phyloP scores from a whole-genome alignment of 2,113 vertebrate species.

The Otis tarda region DNA sequence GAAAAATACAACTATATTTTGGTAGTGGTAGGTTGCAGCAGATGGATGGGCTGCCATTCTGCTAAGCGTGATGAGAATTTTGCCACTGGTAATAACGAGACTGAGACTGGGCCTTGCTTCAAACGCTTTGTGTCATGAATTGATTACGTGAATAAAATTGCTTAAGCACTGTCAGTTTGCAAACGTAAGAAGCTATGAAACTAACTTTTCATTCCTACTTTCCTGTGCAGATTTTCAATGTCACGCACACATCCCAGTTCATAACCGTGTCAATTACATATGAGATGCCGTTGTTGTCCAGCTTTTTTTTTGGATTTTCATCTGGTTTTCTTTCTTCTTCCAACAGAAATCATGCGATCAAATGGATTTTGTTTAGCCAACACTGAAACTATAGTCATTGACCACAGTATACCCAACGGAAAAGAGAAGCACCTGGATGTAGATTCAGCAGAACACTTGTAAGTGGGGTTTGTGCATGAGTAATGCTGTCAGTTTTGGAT shows the following conservation, averaged over 20 bases:
- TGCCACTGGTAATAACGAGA: neutral
- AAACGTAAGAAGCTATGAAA: neutral
- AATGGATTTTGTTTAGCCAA: constrained; percentile 98
- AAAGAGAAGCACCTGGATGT: constrained; percentile 87
- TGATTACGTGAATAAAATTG: neutral
- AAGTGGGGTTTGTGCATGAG: constrained; percentile 54
- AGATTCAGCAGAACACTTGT: constrained; percentile 87
- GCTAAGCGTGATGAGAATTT: neutral
- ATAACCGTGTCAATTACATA: neutral
- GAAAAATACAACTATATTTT: neutral
- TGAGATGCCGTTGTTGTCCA: neutral
- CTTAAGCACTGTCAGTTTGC: neutral
- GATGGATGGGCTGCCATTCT: neutral
- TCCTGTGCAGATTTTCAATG: neutral
- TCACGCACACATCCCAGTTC: neutral
- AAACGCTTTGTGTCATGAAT: neutral
- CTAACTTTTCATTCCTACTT: neutral
- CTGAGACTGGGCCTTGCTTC: neutral
- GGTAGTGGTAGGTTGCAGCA: neutral
- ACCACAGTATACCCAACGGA: constrained; percentile 85
- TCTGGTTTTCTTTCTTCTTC: neutral
- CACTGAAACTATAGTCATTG: constrained; percentile 95
- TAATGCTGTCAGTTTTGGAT: neutral
- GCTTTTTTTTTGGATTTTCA: neutral
- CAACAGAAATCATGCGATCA: constrained; percentile 94